Evolutionary conservation across 2,113 vertebrate species (phyloP), one percentile per base, ranked within the genome.

Genomic region (Pituophis catenifer): DNA sequence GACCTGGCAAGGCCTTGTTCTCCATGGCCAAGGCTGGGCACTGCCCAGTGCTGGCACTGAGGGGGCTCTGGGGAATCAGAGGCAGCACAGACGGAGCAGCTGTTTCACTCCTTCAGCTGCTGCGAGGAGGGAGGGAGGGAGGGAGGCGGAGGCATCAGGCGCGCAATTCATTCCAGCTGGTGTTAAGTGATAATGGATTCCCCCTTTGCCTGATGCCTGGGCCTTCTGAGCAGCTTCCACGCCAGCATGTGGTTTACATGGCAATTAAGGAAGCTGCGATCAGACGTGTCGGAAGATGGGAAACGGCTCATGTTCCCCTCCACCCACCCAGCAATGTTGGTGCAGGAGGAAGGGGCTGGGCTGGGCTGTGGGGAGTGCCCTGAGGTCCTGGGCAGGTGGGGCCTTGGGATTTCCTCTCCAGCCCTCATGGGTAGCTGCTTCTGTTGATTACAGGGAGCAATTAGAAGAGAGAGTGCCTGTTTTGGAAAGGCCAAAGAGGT

Each of bases 401-500:
- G 70, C 70, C 70, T 75, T 8, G n/a, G n/a, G 15, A 17, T 19
- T 81, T 81, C n/a, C 70, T 3, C 70, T 24, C 44, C 92, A 55
- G 93, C 94, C 96, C 89, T 93, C 95, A 13, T 4, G 3, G 5
- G 23, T 89, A 59, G 15, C n/a, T 38, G n/a, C 70, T 81, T 19
- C 15, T 38, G n/a, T 19, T 38, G n/a, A 38, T 65, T n/a, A 65
- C 29, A 65, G 26, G 11, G 62, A 29, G 97, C 97, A 98, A 97
- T 98, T 97, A 98, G 96, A 96, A 95, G 94, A 97, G 94, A 96
- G 94, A 17, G 44, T 52, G 24, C 94, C 96, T 97, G 96, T n/a
- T 97, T 97, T 96, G 96, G 95, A 97, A 97, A 97, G 97, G 97
- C 97, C 96, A 95, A 97, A 94, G 97, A 98, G 97, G 97, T 98